phyloP scores from a whole-genome alignment of 92 coral and sea anemone species.

The Siderastrea radians region DNA sequence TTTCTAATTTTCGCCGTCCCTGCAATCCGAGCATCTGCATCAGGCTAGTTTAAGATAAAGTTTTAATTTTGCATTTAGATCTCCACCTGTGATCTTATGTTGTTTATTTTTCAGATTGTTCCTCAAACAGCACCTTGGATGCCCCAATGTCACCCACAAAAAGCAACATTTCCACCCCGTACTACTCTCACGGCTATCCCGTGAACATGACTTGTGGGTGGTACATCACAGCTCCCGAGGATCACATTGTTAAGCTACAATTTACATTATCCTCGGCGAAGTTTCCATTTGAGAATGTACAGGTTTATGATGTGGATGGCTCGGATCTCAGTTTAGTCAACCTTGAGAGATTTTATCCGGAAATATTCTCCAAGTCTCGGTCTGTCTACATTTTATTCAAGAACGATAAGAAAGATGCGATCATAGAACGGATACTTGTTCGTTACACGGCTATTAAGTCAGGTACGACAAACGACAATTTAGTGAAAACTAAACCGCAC shows the following conservation, averaged over 20 bases:
- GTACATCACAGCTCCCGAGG: constrained; percentile 38
- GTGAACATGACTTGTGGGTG: constrained; percentile 36
- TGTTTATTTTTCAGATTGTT: constrained; percentile 26
- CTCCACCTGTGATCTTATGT: neutral
- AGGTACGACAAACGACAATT: neutral
- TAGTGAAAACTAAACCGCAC: no score
- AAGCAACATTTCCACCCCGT: constrained; percentile 5
- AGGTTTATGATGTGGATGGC: constrained; percentile 29
- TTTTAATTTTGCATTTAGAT: no score
- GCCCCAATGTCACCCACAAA: constrained; percentile 16
- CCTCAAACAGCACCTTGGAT: constrained; percentile 1
- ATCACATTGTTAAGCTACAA: constrained; percentile 11
- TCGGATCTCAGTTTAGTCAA: neutral
- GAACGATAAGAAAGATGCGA: neutral
- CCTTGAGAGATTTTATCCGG: neutral
- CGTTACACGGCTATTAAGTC: constrained; percentile 15
- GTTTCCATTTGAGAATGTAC: neutral
- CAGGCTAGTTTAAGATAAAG: no score
- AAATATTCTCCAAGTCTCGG: constrained; percentile 20
- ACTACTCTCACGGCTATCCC: constrained; percentile 6
- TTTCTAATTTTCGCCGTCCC: no score
- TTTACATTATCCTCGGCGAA: neutral
- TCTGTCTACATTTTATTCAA: constrained; percentile 40
- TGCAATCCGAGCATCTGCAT: no score
- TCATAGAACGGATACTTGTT: neutral